phyloP scores from a whole-genome alignment of 2,888 invertebrate genomes.

The Agonopterix heracliana region DNA sequence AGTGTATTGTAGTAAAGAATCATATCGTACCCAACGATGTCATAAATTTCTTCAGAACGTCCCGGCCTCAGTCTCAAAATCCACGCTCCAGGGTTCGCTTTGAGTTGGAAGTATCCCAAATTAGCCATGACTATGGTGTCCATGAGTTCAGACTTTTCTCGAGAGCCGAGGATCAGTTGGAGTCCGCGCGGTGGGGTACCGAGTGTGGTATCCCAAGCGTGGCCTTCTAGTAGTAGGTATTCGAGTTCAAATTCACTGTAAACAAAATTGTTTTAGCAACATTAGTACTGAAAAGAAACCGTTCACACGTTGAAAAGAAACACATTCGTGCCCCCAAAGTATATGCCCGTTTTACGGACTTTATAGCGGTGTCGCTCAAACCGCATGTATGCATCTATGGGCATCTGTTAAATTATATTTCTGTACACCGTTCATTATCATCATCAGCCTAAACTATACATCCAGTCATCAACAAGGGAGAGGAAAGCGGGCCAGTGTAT shows the following conservation, averaged over 20 bases:
- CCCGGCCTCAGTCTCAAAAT: conserved; percentile 91
- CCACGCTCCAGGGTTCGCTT: conserved; percentile 99
- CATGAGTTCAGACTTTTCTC: conserved; percentile 83
- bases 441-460: no score
- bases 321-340: no score
- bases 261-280: neutral
- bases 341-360: no score
- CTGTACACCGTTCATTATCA: no score
- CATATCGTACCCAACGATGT: conserved; percentile 84
- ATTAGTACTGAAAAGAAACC: no score
- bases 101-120: conserved; percentile 96
- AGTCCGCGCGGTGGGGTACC: conserved; percentile 97
- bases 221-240: conserved; percentile 93
- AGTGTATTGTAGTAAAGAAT: no score
- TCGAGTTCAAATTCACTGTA: conserved; percentile 96
- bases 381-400: no score
- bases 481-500: no score
- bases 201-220: conserved; percentile 94
- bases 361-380: no score
- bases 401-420: no score
- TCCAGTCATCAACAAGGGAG: no score
- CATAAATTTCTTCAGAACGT: conserved; percentile 95
- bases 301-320: no score
- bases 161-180: conserved; percentile 95
- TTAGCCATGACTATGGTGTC: conserved; percentile 99